phyloP scores from a whole-genome alignment of 2,113 vertebrate genomes.

The Prietella phreatophila region DNA sequence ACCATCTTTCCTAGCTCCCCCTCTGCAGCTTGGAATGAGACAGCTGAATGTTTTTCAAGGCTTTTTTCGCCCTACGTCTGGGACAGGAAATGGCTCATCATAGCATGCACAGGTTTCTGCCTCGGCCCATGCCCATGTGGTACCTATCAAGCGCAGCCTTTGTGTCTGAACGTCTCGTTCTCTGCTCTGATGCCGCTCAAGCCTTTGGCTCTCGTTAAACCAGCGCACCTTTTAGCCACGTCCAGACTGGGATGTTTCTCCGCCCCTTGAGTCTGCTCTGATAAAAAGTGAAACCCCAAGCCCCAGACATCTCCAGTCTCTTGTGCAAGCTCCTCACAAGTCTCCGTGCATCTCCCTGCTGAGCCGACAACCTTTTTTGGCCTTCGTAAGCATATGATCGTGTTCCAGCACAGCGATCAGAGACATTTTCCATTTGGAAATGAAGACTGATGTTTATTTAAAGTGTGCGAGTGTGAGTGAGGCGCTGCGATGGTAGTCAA shows the following conservation, averaged over 20 bases:
- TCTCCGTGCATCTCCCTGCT: neutral
- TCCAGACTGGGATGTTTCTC: conserved; percentile 12
- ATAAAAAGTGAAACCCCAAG: neutral
- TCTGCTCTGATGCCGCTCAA: conserved; percentile 31
- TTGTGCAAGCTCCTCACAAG: neutral
- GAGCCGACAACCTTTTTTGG: neutral
- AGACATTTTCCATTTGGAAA: conserved; percentile 27
- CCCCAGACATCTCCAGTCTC: neutral
- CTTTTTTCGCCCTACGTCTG: conserved; percentile 19
- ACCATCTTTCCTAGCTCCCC: conserved; percentile 25
- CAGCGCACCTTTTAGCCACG: neutral
- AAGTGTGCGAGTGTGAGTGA: neutral
- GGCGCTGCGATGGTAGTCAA: conserved; percentile 12
- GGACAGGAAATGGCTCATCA: conserved; percentile 53
- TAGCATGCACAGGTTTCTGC: conserved; percentile 35
- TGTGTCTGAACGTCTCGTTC: conserved; percentile 27
- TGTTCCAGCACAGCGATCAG: neutral
- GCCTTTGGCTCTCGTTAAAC: conserved; percentile 24
- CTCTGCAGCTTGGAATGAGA: neutral
- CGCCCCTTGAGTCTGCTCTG: neutral
- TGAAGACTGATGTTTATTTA: conserved; percentile 43
- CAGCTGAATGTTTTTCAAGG: conserved; percentile 37
- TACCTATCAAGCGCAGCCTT: conserved; percentile 40
- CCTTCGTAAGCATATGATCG: neutral
- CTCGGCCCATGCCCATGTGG: conserved; percentile 36